Evolutionary conservation across 2,888 invertebrate species (phyloP), one percentile per base, ranked within the genome.

Genomic region (Eilema caniola): DNA sequence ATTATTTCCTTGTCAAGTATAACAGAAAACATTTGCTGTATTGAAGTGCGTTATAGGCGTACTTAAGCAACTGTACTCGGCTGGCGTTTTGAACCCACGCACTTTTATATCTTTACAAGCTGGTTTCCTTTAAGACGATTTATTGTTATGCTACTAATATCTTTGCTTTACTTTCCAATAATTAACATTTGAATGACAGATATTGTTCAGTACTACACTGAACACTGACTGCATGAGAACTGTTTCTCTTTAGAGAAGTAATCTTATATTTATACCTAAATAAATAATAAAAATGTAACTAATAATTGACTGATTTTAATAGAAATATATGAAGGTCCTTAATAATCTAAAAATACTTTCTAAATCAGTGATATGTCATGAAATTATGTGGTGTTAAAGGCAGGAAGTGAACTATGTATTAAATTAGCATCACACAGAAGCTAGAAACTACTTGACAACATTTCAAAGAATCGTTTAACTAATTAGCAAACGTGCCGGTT

Each of bases 111-210:
- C 90, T 90, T 90, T 88, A 91, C 90, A 90, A 91, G 90, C 92
- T 90, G 89, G 92, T 92, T 92, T 88, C 90, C 90, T 92, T 89
- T 92, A 89, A 89, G 87, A 90, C 88, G 85, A 92, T 93, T 93
- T 94, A 93, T 94, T 91, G 91, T 93, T 86, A 89, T 87, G 93
- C 93, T 93, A 94, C 94, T 90, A 89, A 90, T 88, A 91, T 86
- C 86, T 86, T 81, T 83, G 90, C 89, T 78, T 77, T 84, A 86
- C 91, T 90, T 92, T 92, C 89, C 86, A 90, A 84, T 90, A 89
- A 93, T 93, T 90, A 91, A 83, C 91, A 91, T 93, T 83, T 89
- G 86, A 93, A 91, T 90, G 85, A 76, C 75, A 75, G 70, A 76
- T 73, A 79, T 72, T 71, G 78, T 81, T 77, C 66, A 74, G 78